A percentile compares a stretch with the other conserved stretches of the same genome.
These are phyloP conservation scores for Pycnonotus jocosus DNA, from an alignment of 2,113 vertebrate species.

Conservation along the genomic window DNA sequence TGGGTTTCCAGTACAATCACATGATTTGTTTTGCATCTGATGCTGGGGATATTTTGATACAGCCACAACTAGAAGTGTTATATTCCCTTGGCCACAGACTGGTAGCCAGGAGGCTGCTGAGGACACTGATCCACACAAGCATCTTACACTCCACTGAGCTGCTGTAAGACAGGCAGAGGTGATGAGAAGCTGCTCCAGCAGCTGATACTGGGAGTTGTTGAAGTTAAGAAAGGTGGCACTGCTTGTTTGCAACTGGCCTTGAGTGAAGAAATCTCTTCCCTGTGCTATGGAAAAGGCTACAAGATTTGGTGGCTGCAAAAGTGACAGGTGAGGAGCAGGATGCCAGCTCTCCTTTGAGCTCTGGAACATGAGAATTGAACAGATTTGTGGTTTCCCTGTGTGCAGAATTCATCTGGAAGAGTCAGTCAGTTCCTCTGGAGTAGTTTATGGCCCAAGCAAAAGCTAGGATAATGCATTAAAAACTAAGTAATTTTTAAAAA, in stretches of 20 bases:
- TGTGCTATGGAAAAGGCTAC: background rate
- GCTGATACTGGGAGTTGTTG: background rate
- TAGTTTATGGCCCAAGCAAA: background rate
- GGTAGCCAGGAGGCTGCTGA: background rate
- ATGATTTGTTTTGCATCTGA: background rate
- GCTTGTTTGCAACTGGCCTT: background rate
- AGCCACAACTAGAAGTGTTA: background rate
- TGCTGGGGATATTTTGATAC: background rate
- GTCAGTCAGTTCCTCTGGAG: background rate
- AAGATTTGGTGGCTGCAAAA: background rate
- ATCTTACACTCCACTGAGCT: background rate
- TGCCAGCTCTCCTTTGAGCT: background rate
- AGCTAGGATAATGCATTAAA: background rate
- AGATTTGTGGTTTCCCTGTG: background rate
- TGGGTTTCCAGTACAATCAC: background rate
- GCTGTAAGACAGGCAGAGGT: background rate
- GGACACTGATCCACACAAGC: background rate
- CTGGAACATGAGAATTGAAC: background rate
- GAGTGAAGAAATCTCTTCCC: background rate
- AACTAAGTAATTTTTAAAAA: background rate
- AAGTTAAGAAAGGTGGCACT: background rate
- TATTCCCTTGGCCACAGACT: background rate
- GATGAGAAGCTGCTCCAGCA: background rate
- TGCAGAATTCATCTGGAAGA: background rate
- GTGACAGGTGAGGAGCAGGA: background rate